A percentile compares a stretch with the other conserved stretches of the same genome.
phyloP scores from a whole-genome alignment of 2,113 vertebrate species.

The Sterna hirundo region DNA sequence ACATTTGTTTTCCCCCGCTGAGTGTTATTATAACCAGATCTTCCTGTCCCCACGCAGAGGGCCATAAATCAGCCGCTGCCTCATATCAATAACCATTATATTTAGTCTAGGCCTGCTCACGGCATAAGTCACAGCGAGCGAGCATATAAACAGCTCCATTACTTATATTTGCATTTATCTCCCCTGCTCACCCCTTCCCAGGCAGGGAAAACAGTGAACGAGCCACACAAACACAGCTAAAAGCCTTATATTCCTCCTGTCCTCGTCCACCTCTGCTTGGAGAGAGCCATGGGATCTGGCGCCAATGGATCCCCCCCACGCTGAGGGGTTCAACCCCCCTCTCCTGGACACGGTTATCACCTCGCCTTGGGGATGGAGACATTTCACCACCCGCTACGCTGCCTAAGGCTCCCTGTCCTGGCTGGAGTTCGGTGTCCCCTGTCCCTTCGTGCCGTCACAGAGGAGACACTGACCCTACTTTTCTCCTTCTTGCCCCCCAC shows the following conservation, averaged over 20 bases:
- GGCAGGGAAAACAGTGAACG: background rate
- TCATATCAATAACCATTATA: constrained; percentile 9
- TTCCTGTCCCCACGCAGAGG: background rate
- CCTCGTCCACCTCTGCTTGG: background rate
- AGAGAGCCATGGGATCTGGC: background rate
- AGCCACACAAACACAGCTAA: background rate
- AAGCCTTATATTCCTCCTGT: background rate
- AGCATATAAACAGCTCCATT: constrained; percentile 1
- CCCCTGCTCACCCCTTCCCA: background rate
- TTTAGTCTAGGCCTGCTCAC: constrained; percentile 37
- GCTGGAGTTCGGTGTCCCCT: background rate
- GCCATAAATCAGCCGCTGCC: background rate
- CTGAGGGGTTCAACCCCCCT: background rate
- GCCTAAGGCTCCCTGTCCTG: background rate
- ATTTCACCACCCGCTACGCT: background rate
- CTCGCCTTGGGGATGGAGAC: background rate
- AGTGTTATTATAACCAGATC: constrained; percentile 26
- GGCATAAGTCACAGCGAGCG: background rate
- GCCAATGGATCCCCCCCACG: background rate
- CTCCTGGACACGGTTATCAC: background rate
- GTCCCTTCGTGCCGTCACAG: too few relatives aligned
- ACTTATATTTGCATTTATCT: constrained; percentile 14
- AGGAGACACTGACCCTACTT: background rate
- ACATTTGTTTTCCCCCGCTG: background rate
- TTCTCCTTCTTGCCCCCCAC: background rate